These are phyloP conservation scores for Vulpes vulpes DNA, from an alignment of 2,113 vertebrate genomes.

Conservation along the genomic window DNA sequence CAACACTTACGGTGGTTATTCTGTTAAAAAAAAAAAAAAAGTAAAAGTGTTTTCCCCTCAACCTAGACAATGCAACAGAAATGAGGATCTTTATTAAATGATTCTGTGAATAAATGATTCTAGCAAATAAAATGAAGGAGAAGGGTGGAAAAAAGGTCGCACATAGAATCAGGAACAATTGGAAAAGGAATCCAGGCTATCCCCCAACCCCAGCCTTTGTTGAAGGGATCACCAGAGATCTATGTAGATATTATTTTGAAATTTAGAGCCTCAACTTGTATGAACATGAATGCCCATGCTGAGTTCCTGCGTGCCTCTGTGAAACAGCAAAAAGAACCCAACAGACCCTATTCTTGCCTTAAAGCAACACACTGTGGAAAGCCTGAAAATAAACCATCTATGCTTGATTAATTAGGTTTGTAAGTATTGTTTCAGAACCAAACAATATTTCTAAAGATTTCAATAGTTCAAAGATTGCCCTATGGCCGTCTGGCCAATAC, in stretches of 20 bases:
- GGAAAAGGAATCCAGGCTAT: conserved; percentile 45
- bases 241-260: conserved; percentile 73
- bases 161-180: conserved; percentile 31
- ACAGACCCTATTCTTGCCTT: conserved; percentile 87
- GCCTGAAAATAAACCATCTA: conserved; percentile 90
- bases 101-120: conserved; percentile 32
- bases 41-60: neutral
- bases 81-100: conserved; percentile 44
- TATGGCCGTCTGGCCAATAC: conserved; percentile 90
- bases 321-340: conserved; percentile 86
- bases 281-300: conserved; percentile 79
- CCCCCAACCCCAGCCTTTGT: conserved; percentile 43
- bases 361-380: conserved; percentile 88
- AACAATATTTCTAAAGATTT: conserved; percentile 94
- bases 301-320: conserved; percentile 84
- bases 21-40: conserved; percentile 14
- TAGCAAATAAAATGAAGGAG: neutral
- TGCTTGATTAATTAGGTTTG: conserved; percentile 93
- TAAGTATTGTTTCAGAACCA: conserved; percentile 91
- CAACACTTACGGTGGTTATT: neutral
- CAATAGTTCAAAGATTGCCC: conserved; percentile 93
- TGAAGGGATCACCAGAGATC: conserved; percentile 59
- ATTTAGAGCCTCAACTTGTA: conserved; percentile 75
- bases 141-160: neutral
- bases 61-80: neutral